These are phyloP conservation scores for Tragelaphus imberbis DNA, from an alignment of 2,113 vertebrate species.

Conservation along the genomic window DNA sequence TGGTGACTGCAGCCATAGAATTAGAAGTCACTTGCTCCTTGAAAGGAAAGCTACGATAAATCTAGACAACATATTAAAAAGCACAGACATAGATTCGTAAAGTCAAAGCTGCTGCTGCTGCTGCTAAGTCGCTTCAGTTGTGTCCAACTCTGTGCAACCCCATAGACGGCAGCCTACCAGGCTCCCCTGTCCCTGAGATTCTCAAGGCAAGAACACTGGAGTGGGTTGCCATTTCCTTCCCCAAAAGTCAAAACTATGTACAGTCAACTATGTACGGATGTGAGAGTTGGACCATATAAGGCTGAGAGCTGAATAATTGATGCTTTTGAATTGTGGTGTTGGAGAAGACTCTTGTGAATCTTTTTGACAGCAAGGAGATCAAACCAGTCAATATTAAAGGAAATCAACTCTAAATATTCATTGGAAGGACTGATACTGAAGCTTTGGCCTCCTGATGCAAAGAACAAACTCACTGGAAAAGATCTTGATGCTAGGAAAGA, in stretches of 20 bases:
- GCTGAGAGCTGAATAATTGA: not conserved
- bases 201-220: too few relatives aligned
- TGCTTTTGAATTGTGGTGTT: not conserved
- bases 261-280: rapidly evolving
- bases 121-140: too few relatives aligned
- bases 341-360: not conserved
- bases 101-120: not conserved
- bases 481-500: not conserved
- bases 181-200: too few relatives aligned
- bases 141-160: too few relatives aligned
- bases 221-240: too few relatives aligned
- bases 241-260: not conserved
- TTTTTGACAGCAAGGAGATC: not conserved
- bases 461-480: not conserved
- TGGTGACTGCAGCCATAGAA: not conserved
- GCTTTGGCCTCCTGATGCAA: not conserved
- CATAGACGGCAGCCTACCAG: too few relatives aligned
- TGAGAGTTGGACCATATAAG: not conserved
- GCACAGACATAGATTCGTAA: not conserved
- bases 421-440: not conserved
- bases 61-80: not conserved
- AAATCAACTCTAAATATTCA: not conserved
- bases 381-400: not conserved
- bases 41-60: not conserved
- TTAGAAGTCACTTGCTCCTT: not conserved